Conservation (phyloP, 2,113 vertebrate species). For the Sorex araneus region DNA sequence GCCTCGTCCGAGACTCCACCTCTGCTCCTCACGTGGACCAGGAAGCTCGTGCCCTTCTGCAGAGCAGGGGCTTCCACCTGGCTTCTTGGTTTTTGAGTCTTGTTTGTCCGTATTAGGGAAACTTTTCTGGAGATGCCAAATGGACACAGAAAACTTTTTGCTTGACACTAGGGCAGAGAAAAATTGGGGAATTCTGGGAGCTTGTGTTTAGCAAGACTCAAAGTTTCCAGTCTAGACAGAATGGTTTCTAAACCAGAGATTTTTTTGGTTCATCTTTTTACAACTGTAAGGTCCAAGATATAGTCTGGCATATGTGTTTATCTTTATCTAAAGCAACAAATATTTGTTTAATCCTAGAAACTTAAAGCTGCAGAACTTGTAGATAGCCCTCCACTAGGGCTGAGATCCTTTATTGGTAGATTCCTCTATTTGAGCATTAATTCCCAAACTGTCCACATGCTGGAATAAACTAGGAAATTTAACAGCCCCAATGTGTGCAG, state of each 20-base stretch:
- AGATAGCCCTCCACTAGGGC: background rate
- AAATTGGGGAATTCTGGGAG: constrained; percentile 35
- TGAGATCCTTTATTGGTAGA: constrained; percentile 40
- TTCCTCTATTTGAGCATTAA: background rate
- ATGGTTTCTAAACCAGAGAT: constrained; percentile 33
- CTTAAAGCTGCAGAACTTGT: constrained; percentile 30
- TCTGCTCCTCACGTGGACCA: background rate
- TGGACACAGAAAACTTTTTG: constrained; percentile 14
- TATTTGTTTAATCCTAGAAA: constrained; percentile 68
- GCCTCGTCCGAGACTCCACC: background rate
- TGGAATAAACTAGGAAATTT: constrained; percentile 43
- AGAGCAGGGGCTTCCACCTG: background rate
- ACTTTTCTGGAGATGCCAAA: constrained; percentile 45
- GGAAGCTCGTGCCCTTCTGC: background rate
- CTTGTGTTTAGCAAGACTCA: background rate
- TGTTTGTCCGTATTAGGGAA: background rate
- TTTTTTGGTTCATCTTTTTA: constrained; percentile 42
- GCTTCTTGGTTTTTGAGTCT: background rate
- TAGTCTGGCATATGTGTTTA: constrained; percentile 47
- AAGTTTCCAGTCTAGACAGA: constrained; percentile 34
- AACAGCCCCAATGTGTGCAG: constrained; percentile 10
- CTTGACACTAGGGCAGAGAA: background rate
- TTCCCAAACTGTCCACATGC: background rate
- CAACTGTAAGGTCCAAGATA: constrained; percentile 45
- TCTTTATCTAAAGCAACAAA: constrained; percentile 60